Conservation (phyloP, 2,888 invertebrate species). For the Volucella zonaria region DNA sequence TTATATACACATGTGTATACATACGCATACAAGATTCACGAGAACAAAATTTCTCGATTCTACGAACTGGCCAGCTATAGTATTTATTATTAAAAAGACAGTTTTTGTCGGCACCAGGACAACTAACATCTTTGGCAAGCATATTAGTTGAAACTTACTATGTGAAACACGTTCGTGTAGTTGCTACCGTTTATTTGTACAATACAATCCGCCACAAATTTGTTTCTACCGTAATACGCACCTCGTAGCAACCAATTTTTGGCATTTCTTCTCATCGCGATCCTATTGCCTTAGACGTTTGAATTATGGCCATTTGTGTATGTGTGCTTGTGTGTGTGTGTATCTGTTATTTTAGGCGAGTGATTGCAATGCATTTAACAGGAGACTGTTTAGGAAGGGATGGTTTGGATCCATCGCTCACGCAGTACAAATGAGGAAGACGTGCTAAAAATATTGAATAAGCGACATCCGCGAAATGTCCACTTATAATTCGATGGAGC, state of each 20-base stretch:
- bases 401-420: background rate
- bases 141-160: slow-evolving; percentile 47
- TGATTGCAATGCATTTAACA: slow-evolving; percentile 49
- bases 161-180: slow-evolving; percentile 61
- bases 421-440: slow-evolving; percentile 48
- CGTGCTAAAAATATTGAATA: slow-evolving; percentile 68
- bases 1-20: no score
- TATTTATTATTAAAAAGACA: slow-evolving; percentile 53
- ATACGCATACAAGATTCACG: background rate
- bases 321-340: slow-evolving; percentile 1
- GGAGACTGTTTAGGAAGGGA: background rate
- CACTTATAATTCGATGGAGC: slow-evolving; percentile 65
- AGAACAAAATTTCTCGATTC: slow-evolving; percentile 59
- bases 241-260: slow-evolving; percentile 53
- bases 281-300: background rate
- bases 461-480: slow-evolving; percentile 1
- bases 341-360: slow-evolving; percentile 39
- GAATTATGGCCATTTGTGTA: background rate
- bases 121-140: slow-evolving; percentile 40
- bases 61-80: slow-evolving; percentile 58
- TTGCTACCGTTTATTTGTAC: slow-evolving; percentile 57
- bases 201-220: slow-evolving; percentile 47
- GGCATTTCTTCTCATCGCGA: slow-evolving; percentile 36
- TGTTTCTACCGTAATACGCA: slow-evolving; percentile 51
- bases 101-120: background rate